phyloP scores from a whole-genome alignment of 1,140 invertebrate species.

The Conopomorpha cramerella region DNA sequence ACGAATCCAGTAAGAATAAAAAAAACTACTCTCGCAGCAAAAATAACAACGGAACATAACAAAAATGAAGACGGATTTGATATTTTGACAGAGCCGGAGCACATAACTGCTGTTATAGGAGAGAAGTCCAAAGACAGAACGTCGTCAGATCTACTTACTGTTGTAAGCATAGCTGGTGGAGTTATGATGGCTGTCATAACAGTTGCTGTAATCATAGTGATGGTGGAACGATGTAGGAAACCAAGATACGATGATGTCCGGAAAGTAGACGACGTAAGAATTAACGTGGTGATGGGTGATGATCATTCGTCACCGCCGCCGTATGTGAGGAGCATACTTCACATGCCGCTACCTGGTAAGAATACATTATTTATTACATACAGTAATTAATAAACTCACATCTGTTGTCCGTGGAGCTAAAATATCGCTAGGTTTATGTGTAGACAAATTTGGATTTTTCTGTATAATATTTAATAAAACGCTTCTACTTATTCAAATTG shows the following conservation, averaged over 20 bases:
- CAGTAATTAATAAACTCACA: constrained; percentile 1
- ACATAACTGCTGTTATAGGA: constrained; percentile 55
- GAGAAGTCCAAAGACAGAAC: constrained; percentile 40
- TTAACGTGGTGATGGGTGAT: constrained; percentile 46
- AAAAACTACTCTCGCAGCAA: no score
- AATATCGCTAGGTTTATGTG: no score
- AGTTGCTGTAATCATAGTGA: constrained; percentile 49
- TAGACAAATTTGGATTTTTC: no score
- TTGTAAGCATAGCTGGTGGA: constrained; percentile 51
- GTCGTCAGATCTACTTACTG: constrained; percentile 46
- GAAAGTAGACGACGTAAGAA: constrained; percentile 45
- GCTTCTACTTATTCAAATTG: no score
- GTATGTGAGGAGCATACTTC: constrained; percentile 59
- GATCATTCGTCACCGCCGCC: constrained; percentile 43
- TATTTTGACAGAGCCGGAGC: constrained; percentile 60
- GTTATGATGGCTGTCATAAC: constrained; percentile 54
- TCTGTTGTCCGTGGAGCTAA: no score
- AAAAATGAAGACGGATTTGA: constrained; percentile 35
- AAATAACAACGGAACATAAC: constrained; percentile 18
- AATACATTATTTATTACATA: background rate
- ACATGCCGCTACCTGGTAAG: constrained; percentile 61
- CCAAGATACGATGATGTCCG: constrained; percentile 40
- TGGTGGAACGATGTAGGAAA: constrained; percentile 44
- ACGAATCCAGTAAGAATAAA: no score
- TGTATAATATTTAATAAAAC: no score